Evolutionary conservation across 2,113 vertebrate species (phyloP).

Genomic region (Globicephala melas): DNA sequence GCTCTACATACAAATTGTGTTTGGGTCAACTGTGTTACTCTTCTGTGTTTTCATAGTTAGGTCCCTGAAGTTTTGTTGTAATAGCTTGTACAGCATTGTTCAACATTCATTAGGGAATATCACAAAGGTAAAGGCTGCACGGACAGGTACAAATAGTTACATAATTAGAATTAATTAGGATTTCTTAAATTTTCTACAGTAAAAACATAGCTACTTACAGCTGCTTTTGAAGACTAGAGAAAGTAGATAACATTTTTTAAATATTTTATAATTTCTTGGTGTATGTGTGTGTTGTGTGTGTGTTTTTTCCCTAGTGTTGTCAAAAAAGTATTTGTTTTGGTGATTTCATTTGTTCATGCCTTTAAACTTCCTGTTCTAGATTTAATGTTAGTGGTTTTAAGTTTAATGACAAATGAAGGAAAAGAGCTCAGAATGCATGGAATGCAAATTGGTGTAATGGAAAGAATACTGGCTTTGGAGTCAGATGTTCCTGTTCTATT

Average conservation of each 20-base stretch:
- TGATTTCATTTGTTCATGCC: background rate
- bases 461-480: constrained; percentile 5
- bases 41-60: constrained; percentile 39
- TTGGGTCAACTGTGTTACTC: background rate
- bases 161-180: constrained; percentile 40
- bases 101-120: background rate
- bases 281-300: background rate
- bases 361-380: background rate
- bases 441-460: background rate
- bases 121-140: background rate
- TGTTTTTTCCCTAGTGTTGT: background rate
- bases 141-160: background rate
- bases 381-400: background rate
- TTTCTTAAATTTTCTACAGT: background rate
- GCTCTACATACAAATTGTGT: background rate
- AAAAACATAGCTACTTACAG: background rate
- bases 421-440: background rate
- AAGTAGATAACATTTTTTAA: background rate
- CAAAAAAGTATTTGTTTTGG: background rate
- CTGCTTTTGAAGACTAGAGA: background rate
- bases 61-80: constrained; percentile 5
- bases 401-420: background rate
- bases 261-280: background rate
- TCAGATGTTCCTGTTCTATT: background rate
- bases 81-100: constrained; percentile 5